These are phyloP conservation scores for Noctua pronuba DNA, from an alignment of 2,888 invertebrate species.

Conservation along the genomic window DNA sequence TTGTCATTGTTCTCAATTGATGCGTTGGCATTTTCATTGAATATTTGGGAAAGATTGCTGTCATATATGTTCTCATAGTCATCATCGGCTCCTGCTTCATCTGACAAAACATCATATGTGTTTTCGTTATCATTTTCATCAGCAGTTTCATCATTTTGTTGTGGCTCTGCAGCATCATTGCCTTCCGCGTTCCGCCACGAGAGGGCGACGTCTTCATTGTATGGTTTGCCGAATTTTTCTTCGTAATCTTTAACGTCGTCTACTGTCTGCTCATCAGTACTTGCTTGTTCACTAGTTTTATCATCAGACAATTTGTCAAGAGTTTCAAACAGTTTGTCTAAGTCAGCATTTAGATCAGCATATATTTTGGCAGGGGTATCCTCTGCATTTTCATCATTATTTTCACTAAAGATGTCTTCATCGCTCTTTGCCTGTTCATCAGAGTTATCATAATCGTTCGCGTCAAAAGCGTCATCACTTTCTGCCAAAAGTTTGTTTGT, in stretches of 20 bases:
- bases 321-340: constrained; percentile 77
- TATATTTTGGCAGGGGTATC: constrained; percentile 75
- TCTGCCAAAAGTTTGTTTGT: constrained; percentile 69
- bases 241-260: constrained; percentile 68
- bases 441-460: constrained; percentile 54
- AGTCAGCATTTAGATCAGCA: constrained; percentile 77
- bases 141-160: constrained; percentile 24
- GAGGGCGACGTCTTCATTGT: constrained; percentile 62
- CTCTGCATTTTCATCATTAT: constrained; percentile 65
- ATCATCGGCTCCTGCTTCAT: constrained; percentile 50
- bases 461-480: constrained; percentile 64
- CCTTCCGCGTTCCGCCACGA: constrained; percentile 43
- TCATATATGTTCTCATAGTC: constrained; percentile 70
- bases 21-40: constrained; percentile 31
- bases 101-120: background rate
- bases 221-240: constrained; percentile 67
- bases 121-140: constrained; percentile 16
- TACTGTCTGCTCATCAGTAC: constrained; percentile 42
- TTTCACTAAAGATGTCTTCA: constrained; percentile 42
- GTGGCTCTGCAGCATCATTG: constrained; percentile 24
- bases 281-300: constrained; percentile 48
- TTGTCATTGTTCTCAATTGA: constrained; percentile 4
- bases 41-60: constrained; percentile 66
- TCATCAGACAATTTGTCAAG: constrained; percentile 73
- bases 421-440: constrained; percentile 50